Percentiles rank a stretch among this genome's conserved stretches.
These are phyloP conservation scores for Strix uralensis DNA, from an alignment of 2,113 vertebrate genomes.

Conservation along the genomic window DNA sequence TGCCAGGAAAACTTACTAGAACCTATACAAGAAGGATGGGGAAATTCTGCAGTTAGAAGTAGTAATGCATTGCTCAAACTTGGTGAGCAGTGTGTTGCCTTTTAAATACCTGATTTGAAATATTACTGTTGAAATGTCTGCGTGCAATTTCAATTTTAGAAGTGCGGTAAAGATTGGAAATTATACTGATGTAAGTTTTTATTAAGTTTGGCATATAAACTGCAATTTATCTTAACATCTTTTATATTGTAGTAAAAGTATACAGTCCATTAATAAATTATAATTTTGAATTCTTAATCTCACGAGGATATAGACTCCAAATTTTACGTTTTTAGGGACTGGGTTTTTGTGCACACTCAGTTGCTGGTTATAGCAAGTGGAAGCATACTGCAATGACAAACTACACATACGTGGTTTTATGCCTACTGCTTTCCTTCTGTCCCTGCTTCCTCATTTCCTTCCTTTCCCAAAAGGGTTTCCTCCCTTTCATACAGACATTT, in stretches of 20 bases:
- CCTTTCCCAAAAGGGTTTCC: background rate
- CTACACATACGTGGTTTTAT: background rate
- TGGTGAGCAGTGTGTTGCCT: background rate
- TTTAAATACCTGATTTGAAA: background rate
- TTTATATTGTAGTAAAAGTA: background rate
- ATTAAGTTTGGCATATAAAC: background rate
- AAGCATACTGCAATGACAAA: background rate
- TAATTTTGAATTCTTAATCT: background rate
- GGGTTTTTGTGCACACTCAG: background rate
- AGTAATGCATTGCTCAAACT: background rate
- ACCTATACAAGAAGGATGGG: background rate
- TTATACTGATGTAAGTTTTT: background rate
- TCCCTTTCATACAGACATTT: background rate
- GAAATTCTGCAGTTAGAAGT: background rate
- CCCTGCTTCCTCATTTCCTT: background rate
- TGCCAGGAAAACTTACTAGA: background rate
- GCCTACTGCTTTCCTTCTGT: background rate
- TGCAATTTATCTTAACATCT: background rate
- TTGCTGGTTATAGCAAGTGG: background rate
- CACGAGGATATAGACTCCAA: background rate
- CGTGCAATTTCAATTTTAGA: background rate
- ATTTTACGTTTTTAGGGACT: background rate
- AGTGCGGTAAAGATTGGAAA: background rate
- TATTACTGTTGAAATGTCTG: background rate
- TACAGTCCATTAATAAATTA: background rate